Conservation (phyloP, 2,888 invertebrate genomes). For the Callyntrura guangdongensis region DNA sequence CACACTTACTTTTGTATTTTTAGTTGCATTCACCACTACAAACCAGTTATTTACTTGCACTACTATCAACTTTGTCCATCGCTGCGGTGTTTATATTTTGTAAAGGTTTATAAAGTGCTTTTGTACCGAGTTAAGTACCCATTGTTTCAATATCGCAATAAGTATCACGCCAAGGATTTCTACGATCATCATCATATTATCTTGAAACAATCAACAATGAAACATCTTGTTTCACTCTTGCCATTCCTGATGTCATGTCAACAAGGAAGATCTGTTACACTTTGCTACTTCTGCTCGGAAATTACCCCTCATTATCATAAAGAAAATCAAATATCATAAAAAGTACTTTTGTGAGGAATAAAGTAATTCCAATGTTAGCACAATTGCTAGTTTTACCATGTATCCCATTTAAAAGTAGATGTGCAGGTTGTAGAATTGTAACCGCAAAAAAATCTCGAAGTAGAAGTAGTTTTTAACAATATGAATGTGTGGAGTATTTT, state of each 20-base stretch:
- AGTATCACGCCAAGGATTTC: conserved; percentile 32
- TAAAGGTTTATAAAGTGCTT: conserved; percentile 27
- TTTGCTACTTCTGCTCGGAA: conserved; percentile 39
- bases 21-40: no score
- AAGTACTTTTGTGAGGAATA: conserved; percentile 7
- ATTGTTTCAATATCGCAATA: conserved; percentile 51
- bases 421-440: conserved; percentile 26
- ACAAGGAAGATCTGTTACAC: conserved; percentile 61
- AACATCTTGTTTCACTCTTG: not conserved
- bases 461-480: conserved; percentile 7
- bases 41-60: not conserved
- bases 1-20: no score
- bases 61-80: not conserved
- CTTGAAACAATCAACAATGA: conserved; percentile 22
- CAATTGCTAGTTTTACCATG: not conserved
- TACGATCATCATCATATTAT: not conserved
- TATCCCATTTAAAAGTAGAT: conserved; percentile 9
- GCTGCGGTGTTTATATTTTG: not conserved
- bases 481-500: not conserved
- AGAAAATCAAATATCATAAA: conserved; percentile 48
- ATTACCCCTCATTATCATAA: conserved; percentile 13
- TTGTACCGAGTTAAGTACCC: not conserved
- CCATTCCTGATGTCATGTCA: conserved; percentile 58
- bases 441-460: conserved; percentile 25
- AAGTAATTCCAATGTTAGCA: conserved; percentile 28